Base-by-base conservation (phyloP, 2,888 invertebrate genomes). In the Drosophila demipolita region DNA sequence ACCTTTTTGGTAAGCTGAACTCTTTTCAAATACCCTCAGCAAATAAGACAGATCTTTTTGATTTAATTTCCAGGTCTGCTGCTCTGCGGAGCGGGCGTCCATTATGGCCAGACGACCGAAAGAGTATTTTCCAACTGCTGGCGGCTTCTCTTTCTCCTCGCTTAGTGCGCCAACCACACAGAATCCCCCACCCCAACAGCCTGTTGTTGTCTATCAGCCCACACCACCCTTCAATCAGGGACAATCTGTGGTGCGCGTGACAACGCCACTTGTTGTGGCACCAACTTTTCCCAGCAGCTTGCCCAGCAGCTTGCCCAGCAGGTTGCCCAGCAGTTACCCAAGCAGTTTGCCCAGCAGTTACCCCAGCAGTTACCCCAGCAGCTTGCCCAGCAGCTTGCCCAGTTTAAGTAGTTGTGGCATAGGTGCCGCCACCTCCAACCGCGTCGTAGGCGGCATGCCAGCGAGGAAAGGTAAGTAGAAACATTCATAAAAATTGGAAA, bases 1-100 rank as follows among this genome's bases (percentile, higher is more conserved):
- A 94, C 94, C 62, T 96, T 97, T 15, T 94, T 95, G 93, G 96
- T 97, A 83, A 83, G 15, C 17, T 29, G 35, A 15, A 15, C 52
- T 12, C 5, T 5, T 5, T 53, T 23, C 8, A 1, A 8, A 1
- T 17, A 36, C 36, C 12, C 36, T 35, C 17, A 54, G 2, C 23
- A 35, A 26, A 11, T 11, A 26, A 5, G 1, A 49, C 26, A 49
- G 6, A 26, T 26, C 26, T 12, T 12, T 12, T 2, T 4, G 23
- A 23, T 8, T 8, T 23, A 15, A 15, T 45, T 26, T 35, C 6
- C 26, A 91, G 91, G 85, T 91, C 15, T 91, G 91, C 38, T 91
- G 91, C 42, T 66, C 90, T 1, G 23, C 59, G 26, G 53, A 65
- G n/a, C 74, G 61, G 15, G 36, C 66, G 3, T 58, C 76, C 4